These are phyloP conservation scores for Chloroceryle aenea DNA, from an alignment of 2,113 vertebrate genomes.

Conservation along the genomic window DNA sequence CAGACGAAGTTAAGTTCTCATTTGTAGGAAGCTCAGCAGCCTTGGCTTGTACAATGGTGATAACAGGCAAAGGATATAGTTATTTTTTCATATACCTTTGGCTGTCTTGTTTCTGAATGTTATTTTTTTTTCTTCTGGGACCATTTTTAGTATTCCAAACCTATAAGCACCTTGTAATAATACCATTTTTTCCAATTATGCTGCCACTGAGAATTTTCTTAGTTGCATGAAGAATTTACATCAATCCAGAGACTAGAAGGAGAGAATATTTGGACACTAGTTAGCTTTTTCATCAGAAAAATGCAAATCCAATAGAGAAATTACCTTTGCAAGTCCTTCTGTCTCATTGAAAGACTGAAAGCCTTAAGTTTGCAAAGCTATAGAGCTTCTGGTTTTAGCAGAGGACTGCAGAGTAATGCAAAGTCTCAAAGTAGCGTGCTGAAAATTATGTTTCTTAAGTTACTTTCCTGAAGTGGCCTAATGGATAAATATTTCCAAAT, in stretches of 20 bases:
- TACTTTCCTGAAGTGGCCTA: background rate
- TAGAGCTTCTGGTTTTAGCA: background rate
- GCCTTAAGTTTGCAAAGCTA: background rate
- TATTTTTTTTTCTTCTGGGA: background rate
- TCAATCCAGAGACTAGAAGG: background rate
- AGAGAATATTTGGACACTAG: background rate
- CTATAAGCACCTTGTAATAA: background rate
- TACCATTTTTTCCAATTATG: conserved; percentile 8
- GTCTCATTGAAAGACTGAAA: background rate
- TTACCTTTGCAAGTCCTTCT: background rate
- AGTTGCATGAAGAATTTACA: background rate
- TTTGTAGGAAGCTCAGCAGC: background rate
- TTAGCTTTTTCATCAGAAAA: background rate
- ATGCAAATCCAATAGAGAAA: background rate
- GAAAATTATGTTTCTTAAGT: background rate
- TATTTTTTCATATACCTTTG: background rate
- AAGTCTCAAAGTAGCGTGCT: background rate
- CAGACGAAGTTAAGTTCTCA: background rate
- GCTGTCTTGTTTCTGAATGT: background rate
- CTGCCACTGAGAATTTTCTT: background rate
- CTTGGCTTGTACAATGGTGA: background rate
- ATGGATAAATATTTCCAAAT: background rate
- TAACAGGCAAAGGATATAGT: background rate
- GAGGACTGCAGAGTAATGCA: background rate
- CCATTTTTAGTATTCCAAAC: background rate